Evolutionary conservation across 1,140 invertebrate species (phyloP).

Genomic region (Harpegnathos saltator): DNA sequence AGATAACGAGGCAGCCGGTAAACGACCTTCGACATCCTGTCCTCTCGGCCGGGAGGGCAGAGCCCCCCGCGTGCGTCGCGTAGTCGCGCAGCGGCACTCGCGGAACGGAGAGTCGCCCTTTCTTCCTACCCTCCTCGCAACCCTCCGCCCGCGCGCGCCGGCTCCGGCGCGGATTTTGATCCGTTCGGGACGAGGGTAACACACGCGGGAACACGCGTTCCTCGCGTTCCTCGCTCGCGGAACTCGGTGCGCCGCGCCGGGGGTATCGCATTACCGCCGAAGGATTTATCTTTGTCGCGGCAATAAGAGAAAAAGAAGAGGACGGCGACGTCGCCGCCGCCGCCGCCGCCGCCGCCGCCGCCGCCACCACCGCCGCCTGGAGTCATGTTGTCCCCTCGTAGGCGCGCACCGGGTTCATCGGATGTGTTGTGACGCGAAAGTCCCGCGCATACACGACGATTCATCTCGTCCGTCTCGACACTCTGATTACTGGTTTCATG

Average conservation of each 20-base stretch:
- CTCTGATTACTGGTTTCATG: conserved; percentile 84
- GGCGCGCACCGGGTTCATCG: conserved; percentile 63
- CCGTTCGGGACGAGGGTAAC: background rate
- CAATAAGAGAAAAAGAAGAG: too few relatives aligned
- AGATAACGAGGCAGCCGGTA: conserved; percentile 73
- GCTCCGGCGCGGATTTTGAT: background rate
- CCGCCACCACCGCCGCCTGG: background rate
- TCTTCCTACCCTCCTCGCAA: too few relatives aligned
- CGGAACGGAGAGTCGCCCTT: background rate
- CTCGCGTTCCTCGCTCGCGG: too few relatives aligned
- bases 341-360: background rate
- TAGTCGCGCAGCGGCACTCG: too few relatives aligned
- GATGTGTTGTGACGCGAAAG: conserved; percentile 75
- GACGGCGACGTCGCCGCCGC: background rate
- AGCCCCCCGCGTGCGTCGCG: background rate
- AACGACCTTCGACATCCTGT: conserved; percentile 63
- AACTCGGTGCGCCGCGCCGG: background rate
- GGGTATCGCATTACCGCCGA: conserved; percentile 35
- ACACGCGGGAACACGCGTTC: background rate
- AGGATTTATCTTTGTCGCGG: conserved; percentile 51
- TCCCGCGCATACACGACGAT: conserved; percentile 79
- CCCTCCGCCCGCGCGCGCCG: too few relatives aligned
- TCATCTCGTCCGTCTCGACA: conserved; percentile 84
- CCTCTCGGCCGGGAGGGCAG: conserved; percentile 4
- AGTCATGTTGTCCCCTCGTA: conserved; percentile 43